Evolutionary conservation across 2,888 invertebrate genomes (phyloP), one percentile per base, ranked within the genome.

Genomic region (Linnaemya tessellans): DNA sequence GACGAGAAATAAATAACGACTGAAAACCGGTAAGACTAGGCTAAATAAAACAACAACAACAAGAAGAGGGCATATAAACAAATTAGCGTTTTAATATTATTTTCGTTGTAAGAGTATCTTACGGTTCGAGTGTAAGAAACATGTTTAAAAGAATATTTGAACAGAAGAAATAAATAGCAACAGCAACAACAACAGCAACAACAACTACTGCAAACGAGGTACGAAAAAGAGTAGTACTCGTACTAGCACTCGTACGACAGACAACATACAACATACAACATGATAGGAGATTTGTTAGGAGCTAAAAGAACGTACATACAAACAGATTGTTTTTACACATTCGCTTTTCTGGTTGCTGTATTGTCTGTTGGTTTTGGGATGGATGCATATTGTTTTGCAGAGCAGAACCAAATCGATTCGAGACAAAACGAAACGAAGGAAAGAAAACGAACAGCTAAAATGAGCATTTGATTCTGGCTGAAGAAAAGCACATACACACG

Each of bases 11-110:
- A 15, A 74, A 51, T 62, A 65, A 58, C 7, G 13, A 73, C 54
- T 58, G 25, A 65, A 85, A 85, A 85, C 85, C 85, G 85, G 85
- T 85, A 85, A 75, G 70, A 74, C 82, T 80, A 60, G 82, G 75
- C 82, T 75, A n/a, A 46, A 15, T 7, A 51, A 18, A 30, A 58
- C 46, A 9, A 43, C 46, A 9, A 43, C 71, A 20, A 43, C 70
- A n/a, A 56, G 18, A 22, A 71, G 46, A 58, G 51, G 30, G 54
- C 71, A 71, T 58, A 60, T 38, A 43, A 58, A 30, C 30, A 58
- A 43, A 38, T 58, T 15, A 58, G 35, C 25, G 38, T 60, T 46
- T 68, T 35, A 65, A 46, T 65, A 18, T 73, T 41, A 46, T 22
- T 71, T 43, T 41, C 58, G 25, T 58, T 71, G 25, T 41, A 22